Evolutionary conservation across 1,140 invertebrate genomes (phyloP).

Genomic region (Cydia splendana): DNA sequence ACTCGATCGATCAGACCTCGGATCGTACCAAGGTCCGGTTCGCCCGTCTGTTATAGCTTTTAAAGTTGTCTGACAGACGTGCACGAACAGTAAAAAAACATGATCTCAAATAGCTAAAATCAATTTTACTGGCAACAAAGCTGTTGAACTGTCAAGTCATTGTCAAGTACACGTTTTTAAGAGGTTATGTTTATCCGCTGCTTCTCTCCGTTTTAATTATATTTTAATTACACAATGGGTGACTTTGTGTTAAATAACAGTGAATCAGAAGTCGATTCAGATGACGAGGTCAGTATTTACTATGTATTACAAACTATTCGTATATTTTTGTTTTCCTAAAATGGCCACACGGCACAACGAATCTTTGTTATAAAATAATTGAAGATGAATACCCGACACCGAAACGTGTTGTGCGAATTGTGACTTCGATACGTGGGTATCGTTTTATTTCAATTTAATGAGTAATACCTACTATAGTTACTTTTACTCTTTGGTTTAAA

Average conservation of each 20-base stretch:
- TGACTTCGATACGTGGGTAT: too few relatives aligned
- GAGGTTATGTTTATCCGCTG: slow-evolving; percentile 30
- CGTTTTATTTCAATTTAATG: too few relatives aligned
- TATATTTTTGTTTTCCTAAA: slow-evolving; percentile 16
- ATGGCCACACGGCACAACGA: neutral
- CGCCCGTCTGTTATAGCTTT: too few relatives aligned
- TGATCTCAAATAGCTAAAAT: too few relatives aligned
- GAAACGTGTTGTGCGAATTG: neutral
- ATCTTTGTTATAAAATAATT: neutral
- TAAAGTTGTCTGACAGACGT: too few relatives aligned
- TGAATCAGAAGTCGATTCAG: slow-evolving; percentile 71
- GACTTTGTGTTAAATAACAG: slow-evolving; percentile 72
- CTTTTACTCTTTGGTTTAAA: neutral
- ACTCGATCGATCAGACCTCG: too few relatives aligned
- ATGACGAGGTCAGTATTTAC: slow-evolving; percentile 65
- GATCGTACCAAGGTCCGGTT: too few relatives aligned
- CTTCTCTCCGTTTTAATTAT: neutral
- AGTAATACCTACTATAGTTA: too few relatives aligned
- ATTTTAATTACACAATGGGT: slow-evolving; percentile 45
- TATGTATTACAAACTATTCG: neutral
- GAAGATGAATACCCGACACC: too few relatives aligned
- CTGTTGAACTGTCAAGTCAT: neutral
- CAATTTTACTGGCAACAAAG: neutral
- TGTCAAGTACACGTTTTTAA: slow-evolving; percentile 18
- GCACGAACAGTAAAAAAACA: too few relatives aligned